These are phyloP conservation scores for Coenonympha arcania DNA, from an alignment of 2,888 invertebrate species.

Conservation along the genomic window DNA sequence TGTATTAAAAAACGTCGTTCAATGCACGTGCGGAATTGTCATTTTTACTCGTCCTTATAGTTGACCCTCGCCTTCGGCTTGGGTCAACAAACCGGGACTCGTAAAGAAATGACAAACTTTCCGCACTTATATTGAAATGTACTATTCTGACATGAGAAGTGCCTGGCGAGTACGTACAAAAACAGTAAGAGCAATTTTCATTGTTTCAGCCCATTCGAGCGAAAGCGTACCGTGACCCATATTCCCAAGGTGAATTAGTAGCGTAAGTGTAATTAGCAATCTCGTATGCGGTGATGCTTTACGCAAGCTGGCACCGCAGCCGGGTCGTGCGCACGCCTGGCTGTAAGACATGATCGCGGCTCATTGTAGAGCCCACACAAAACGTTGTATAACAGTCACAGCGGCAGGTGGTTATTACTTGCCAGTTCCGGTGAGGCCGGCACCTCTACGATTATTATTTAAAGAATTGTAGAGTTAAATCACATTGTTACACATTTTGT, in stretches of 20 bases:
- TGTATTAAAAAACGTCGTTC: no score
- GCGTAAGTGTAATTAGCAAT: constrained; percentile 37
- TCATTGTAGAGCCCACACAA: constrained; percentile 31
- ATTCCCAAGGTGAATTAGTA: constrained; percentile 29
- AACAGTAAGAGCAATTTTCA: constrained; percentile 11
- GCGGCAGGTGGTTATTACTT: constrained; percentile 15
- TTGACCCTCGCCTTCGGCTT: no score
- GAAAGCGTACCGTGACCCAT: constrained; percentile 24
- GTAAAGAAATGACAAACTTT: no score
- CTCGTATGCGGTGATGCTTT: constrained; percentile 37
- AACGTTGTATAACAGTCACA: constrained; percentile 36
- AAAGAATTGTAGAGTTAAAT: no score
- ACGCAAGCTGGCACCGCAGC: constrained; percentile 44
- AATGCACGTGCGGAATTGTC: no score
- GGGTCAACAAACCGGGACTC: no score
- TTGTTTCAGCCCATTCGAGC: constrained; percentile 14
- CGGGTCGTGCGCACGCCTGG: constrained; percentile 26
- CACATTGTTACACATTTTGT: no score
- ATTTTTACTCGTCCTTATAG: no score
- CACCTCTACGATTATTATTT: background rate
- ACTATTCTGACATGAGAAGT: background rate
- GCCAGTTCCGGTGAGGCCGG: background rate
- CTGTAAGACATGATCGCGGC: constrained; percentile 47
- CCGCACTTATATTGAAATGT: no score
- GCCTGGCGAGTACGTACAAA: background rate